Conservation (phyloP, 2,888 invertebrate species). For the Digitonthophagus gazella region DNA sequence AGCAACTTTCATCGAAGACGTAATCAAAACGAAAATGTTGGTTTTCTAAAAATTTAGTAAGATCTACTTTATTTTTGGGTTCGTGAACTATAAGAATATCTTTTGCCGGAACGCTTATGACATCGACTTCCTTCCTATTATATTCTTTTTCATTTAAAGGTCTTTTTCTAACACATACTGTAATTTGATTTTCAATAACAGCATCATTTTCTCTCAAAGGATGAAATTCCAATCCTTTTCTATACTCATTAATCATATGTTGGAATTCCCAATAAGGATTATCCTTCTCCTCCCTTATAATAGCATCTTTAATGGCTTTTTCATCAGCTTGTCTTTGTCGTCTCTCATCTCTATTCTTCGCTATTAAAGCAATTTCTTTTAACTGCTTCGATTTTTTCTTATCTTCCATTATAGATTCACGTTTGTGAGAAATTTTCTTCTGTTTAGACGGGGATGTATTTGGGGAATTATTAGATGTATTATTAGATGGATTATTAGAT, state of each 20-base stretch:
- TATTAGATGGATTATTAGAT: too few relatives aligned
- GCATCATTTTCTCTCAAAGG: slow-evolving; percentile 80
- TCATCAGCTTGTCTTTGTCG: slow-evolving; percentile 84
- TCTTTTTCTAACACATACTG: slow-evolving; percentile 96
- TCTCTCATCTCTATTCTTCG: slow-evolving; percentile 92
- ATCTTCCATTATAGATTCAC: slow-evolving; percentile 41
- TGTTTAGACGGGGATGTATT: slow-evolving; percentile 28
- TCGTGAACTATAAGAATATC: slow-evolving; percentile 85
- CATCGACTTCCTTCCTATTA: slow-evolving; percentile 87
- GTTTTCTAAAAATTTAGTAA: slow-evolving; percentile 97
- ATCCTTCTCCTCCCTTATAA: slow-evolving; percentile 88
- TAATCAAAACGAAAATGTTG: slow-evolving; percentile 98
- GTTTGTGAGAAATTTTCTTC: slow-evolving; percentile 29
- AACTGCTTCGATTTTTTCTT: slow-evolving; percentile 47
- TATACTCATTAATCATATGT: slow-evolving; percentile 90
- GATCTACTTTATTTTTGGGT: slow-evolving; percentile 92
- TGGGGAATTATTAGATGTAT: too few relatives aligned
- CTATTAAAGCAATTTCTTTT: slow-evolving; percentile 91
- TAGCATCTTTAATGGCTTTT: slow-evolving; percentile 83
- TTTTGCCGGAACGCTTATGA: slow-evolving; percentile 92
- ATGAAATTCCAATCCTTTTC: slow-evolving; percentile 78
- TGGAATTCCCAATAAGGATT: slow-evolving; percentile 97
- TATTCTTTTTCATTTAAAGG: slow-evolving; percentile 93
- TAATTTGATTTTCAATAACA: slow-evolving; percentile 91
- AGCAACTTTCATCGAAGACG: slow-evolving; percentile 93